These are phyloP conservation scores for Lamprologus speciosus DNA, from an alignment of 2,113 vertebrate genomes.

Conservation along the genomic window DNA sequence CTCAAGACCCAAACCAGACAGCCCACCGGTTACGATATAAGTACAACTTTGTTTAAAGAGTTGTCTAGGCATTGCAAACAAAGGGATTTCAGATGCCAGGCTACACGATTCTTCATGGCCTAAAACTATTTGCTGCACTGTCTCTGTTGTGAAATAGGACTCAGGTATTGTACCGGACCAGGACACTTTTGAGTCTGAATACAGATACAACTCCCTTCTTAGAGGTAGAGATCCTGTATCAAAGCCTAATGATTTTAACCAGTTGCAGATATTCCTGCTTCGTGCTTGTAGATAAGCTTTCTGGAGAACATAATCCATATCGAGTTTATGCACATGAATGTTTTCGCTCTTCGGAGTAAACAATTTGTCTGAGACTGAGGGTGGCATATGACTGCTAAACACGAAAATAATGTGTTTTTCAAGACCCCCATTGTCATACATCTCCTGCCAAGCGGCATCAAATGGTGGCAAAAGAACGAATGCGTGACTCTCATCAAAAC, in stretches of 20 bases:
- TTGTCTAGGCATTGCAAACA: slow-evolving; percentile 34
- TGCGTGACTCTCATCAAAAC: slow-evolving; percentile 48
- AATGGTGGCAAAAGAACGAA: slow-evolving; percentile 73
- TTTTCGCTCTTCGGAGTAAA: slow-evolving; percentile 47
- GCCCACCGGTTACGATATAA: slow-evolving; percentile 77
- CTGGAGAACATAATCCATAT: slow-evolving; percentile 66
- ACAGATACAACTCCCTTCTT: slow-evolving; percentile 40
- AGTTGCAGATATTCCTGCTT: slow-evolving; percentile 50
- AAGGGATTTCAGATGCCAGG: slow-evolving; percentile 56
- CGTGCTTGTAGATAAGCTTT: slow-evolving; percentile 64
- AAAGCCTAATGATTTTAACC: slow-evolving; percentile 68
- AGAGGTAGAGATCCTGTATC: slow-evolving; percentile 42
- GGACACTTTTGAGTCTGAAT: background rate
- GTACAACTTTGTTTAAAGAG: slow-evolving; percentile 70
- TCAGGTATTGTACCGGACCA: background rate
- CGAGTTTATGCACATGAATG: slow-evolving; percentile 61
- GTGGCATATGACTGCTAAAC: slow-evolving; percentile 41
- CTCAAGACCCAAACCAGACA: slow-evolving; percentile 84
- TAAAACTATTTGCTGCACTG: slow-evolving; percentile 61
- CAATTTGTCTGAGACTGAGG: background rate
- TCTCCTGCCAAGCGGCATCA: slow-evolving; percentile 26
- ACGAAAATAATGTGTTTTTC: slow-evolving; percentile 70
- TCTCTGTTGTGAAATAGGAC: slow-evolving; percentile 71
- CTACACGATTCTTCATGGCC: background rate
- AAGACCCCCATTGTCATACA: slow-evolving; percentile 1